These are phyloP conservation scores for Lissocephala sabroskyi DNA, from an alignment of 2,888 invertebrate genomes.

Conservation along the genomic window DNA sequence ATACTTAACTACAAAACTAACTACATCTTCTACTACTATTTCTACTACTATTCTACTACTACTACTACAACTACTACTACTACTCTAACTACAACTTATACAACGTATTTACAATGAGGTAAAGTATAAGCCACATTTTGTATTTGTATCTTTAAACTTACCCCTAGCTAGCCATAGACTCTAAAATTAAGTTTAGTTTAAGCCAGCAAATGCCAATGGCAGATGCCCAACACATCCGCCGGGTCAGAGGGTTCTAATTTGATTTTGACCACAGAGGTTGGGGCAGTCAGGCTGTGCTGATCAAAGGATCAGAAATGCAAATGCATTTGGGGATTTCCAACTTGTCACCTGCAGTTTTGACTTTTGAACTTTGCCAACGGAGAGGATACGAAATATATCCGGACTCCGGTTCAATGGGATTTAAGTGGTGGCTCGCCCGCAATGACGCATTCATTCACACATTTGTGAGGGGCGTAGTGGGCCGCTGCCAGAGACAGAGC, in stretches of 20 bases:
- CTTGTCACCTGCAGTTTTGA: no score
- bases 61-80: constrained; percentile 49
- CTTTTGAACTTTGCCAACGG: no score
- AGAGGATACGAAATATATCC: no score
- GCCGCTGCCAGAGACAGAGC: neutral
- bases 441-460: constrained; percentile 30
- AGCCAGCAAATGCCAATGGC: neutral
- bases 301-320: no score
- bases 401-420: no score
- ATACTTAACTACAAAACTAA: constrained; percentile 66
- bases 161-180: no score
- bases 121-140: constrained; percentile 65
- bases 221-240: no score
- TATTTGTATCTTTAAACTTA: constrained; percentile 22
- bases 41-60: constrained; percentile 60
- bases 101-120: constrained; percentile 70
- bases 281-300: no score
- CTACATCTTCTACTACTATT: constrained; percentile 67
- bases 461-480: neutral
- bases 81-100: constrained; percentile 48
- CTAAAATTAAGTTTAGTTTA: neutral
- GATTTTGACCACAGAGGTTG: no score
- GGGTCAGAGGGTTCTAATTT: no score
- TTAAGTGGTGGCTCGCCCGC: constrained; percentile 1
- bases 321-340: no score